These are phyloP conservation scores for Arothron firmamentum DNA, from an alignment of 2,113 vertebrate genomes.

Conservation along the genomic window DNA sequence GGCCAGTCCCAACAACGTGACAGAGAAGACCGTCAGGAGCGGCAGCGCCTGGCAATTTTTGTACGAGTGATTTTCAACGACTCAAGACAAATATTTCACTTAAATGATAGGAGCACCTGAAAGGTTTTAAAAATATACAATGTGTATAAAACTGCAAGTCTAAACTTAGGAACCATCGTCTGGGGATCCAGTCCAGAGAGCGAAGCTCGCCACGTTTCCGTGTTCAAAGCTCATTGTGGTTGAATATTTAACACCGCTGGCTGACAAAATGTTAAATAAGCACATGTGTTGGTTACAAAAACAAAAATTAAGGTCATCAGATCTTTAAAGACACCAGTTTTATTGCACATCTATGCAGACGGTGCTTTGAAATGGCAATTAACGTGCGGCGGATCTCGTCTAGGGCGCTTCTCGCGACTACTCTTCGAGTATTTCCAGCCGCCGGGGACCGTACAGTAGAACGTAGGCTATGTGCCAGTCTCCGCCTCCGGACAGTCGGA, in stretches of 20 bases:
- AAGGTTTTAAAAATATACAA: constrained; percentile 74
- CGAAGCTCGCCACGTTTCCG: constrained; percentile 12
- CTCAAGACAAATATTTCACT: constrained; percentile 52
- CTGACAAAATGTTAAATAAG: constrained; percentile 62
- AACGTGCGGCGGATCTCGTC: constrained; percentile 55
- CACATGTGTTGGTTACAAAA: constrained; percentile 64
- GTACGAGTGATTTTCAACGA: constrained; percentile 51
- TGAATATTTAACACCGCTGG: constrained; percentile 58
- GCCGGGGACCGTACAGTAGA: constrained; percentile 92
- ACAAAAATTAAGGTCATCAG: constrained; percentile 65
- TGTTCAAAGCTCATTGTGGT: constrained; percentile 46
- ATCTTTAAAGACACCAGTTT: constrained; percentile 83
- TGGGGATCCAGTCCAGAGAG: constrained; percentile 52
- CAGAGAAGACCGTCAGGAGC: constrained; percentile 29
- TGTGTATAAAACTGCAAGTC: constrained; percentile 70
- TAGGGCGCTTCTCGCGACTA: constrained; percentile 44
- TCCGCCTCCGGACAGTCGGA: constrained; percentile 94
- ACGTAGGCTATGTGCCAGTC: constrained; percentile 99
- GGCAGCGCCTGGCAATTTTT: constrained; percentile 39
- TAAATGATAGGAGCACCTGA: constrained; percentile 64
- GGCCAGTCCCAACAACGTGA: constrained; percentile 30
- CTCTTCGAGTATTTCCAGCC: constrained; percentile 84
- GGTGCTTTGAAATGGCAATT: constrained; percentile 76
- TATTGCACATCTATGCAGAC: constrained; percentile 96
- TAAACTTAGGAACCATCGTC: constrained; percentile 37